Evolutionary conservation across 2,888 invertebrate species (phyloP).

Genomic region (Cheilosia variabilis): DNA sequence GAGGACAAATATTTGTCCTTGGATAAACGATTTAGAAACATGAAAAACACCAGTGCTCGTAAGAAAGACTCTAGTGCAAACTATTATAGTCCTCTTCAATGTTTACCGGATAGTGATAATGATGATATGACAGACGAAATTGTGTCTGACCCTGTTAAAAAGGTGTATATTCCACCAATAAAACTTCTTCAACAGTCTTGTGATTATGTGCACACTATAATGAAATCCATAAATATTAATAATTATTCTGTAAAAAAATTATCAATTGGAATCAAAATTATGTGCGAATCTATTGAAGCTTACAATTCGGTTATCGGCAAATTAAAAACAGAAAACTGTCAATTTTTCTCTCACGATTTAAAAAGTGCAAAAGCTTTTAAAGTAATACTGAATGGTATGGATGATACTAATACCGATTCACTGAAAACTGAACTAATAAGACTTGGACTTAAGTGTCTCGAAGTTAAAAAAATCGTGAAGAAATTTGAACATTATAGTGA

Average conservation of each 20-base stretch:
- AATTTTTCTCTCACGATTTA: constrained; percentile 9
- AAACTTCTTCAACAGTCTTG: constrained; percentile 14
- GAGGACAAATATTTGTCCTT: neutral
- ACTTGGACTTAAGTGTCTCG: constrained; percentile 5
- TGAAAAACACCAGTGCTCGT: neutral
- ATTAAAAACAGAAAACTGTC: neutral
- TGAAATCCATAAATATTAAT: neutral
- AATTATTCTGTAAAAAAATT: too few species aligned
- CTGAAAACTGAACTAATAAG: constrained; percentile 6
- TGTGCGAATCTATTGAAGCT: too few species aligned
- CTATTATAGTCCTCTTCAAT: neutral
- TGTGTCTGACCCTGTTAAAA: constrained; percentile 1
- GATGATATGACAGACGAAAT: neutral
- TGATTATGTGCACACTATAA: constrained; percentile 8
- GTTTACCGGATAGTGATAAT: neutral
- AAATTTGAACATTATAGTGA: neutral
- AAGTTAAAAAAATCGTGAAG: neutral
- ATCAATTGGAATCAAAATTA: too few species aligned
- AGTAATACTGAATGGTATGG: constrained; percentile 10
- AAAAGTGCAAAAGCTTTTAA: constrained; percentile 22
- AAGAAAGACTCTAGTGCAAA: neutral
- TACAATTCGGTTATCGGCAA: neutral
- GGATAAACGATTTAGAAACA: neutral
- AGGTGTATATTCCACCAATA: constrained; percentile 12
- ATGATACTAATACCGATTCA: neutral